These are phyloP conservation scores for Merluccius polli DNA, from an alignment of 2,797 vertebrate genomes.

Conservation along the genomic window DNA sequence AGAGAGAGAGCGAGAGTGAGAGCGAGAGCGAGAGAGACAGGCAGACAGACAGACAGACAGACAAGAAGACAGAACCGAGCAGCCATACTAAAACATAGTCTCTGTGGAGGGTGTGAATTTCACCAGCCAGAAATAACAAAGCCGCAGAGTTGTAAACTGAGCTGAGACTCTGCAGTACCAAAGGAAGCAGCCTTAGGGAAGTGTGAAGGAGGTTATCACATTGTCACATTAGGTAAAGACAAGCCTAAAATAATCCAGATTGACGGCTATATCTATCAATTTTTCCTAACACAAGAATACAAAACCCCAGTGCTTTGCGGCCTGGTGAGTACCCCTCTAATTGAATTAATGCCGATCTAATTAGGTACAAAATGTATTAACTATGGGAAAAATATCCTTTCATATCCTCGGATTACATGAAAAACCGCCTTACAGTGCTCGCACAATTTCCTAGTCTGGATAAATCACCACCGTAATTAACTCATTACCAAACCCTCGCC, in stretches of 20 bases:
- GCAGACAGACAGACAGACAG: background rate
- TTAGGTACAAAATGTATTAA: background rate
- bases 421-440: slow-evolving; percentile 34
- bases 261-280: background rate
- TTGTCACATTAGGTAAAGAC: background rate
- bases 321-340: background rate
- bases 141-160: background rate
- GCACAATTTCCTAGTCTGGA: slow-evolving; percentile 52
- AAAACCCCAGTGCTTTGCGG: background rate
- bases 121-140: slow-evolving; percentile 14
- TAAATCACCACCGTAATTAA: slow-evolving; percentile 63
- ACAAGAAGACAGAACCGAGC: background rate
- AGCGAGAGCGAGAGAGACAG: slow-evolving; percentile 5
- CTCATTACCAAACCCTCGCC: slow-evolving; percentile 53
- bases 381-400: slow-evolving; percentile 27
- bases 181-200: background rate
- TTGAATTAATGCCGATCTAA: background rate
- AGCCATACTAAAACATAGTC: background rate
- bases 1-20: background rate
- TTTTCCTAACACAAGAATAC: background rate
- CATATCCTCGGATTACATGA: slow-evolving; percentile 25
- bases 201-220: background rate
- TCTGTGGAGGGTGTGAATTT: background rate
- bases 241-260: background rate
- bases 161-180: background rate